Evolutionary conservation across 2,797 vertebrate genomes (phyloP).

Genomic region (Xenops minutus): DNA sequence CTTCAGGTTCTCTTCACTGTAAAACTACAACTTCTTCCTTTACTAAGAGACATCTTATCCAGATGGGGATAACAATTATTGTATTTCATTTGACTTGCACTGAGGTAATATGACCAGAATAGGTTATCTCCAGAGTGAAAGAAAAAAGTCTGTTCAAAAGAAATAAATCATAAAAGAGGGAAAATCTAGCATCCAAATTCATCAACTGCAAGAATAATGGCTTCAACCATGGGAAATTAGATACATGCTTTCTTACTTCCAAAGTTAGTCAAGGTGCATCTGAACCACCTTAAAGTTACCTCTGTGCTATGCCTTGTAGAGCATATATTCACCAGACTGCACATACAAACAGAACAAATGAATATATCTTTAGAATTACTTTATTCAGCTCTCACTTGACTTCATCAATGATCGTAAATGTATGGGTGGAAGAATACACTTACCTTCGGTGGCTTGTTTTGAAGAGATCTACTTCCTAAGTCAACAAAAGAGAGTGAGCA

Average conservation of each 20-base stretch:
- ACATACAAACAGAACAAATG: fast-evolving
- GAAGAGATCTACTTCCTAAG: not conserved
- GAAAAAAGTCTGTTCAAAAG: not conserved
- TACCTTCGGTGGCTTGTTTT: not conserved
- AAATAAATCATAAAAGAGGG: not conserved
- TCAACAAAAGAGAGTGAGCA: not conserved
- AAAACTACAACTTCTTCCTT: not conserved
- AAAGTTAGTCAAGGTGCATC: not conserved
- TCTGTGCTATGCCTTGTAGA: not conserved
- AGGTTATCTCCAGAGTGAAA: not conserved
- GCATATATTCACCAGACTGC: not conserved
- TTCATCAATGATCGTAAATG: not conserved
- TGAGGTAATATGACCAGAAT: not conserved
- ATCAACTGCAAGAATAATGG: not conserved
- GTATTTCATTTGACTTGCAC: not conserved
- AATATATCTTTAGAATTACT: not conserved
- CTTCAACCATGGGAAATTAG: fast-evolving
- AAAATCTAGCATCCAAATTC: not conserved
- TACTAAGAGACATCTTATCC: not conserved
- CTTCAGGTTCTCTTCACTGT: not conserved
- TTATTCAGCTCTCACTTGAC: not conserved
- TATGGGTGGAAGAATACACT: not conserved
- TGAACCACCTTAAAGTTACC: not conserved
- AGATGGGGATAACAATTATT: not conserved
- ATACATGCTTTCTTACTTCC: not conserved